Conservation (phyloP, 2,797 vertebrate species). For the Malacoraja senta region DNA sequence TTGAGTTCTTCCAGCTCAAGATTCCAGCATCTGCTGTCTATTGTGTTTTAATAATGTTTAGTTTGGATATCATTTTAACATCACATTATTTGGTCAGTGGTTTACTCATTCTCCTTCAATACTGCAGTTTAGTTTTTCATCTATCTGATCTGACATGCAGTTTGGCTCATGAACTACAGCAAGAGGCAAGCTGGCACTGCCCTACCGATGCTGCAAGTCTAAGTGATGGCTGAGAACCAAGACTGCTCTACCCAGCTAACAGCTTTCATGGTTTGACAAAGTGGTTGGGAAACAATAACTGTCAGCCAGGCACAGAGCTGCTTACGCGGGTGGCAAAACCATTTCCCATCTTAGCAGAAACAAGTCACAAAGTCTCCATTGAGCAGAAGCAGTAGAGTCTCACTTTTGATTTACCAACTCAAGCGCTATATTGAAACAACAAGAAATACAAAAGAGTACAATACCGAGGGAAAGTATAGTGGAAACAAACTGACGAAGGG, state of each 20-base stretch:
- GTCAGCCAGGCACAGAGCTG: not conserved
- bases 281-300: not conserved
- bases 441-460: not conserved
- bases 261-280: not conserved
- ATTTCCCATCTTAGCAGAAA: not conserved
- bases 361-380: not conserved
- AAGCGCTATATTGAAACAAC: not conserved
- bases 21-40: too few relatives aligned
- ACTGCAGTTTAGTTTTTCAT: not conserved
- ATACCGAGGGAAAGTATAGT: not conserved
- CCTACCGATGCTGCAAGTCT: not conserved
- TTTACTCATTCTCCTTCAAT: not conserved
- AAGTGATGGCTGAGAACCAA: not conserved
- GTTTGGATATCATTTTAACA: not conserved
- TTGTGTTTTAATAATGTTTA: too few relatives aligned
- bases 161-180: too few relatives aligned
- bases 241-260: not conserved
- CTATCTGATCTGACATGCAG: not conserved
- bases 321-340: not conserved
- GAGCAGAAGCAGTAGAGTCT: too few relatives aligned
- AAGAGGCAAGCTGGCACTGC: not conserved
- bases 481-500: not conserved
- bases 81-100: not conserved
- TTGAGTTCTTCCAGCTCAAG: too few relatives aligned
- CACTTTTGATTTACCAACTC: not conserved